Conservation (phyloP, 2,888 invertebrate genomes). For the Torymus tubicola region DNA sequence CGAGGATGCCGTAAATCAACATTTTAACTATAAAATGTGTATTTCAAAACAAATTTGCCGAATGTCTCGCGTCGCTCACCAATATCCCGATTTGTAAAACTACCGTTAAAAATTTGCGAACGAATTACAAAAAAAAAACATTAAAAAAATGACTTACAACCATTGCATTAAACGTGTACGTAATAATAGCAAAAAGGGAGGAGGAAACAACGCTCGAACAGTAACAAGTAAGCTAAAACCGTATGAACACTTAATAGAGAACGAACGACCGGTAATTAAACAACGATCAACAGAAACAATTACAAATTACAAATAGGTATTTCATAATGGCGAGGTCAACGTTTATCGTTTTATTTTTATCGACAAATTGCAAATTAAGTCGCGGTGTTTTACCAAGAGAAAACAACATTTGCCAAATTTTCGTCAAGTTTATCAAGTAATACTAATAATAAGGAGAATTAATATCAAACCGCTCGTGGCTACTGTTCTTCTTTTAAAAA, state of each 20-base stretch:
- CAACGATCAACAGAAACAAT: constrained; percentile 66
- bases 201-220: constrained; percentile 51
- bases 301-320: constrained; percentile 61
- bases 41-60: background rate
- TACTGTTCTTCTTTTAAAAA: constrained; percentile 12
- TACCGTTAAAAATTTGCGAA: background rate
- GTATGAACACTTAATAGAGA: constrained; percentile 48
- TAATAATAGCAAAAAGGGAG: constrained; percentile 32
- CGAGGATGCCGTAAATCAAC: too few relatives aligned
- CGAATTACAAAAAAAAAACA: constrained; percentile 9
- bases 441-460: background rate
- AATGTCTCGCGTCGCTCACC: constrained; percentile 7
- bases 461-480: background rate
- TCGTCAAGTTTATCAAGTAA: background rate
- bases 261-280: constrained; percentile 59
- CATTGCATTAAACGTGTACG: constrained; percentile 27
- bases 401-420: background rate
- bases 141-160: constrained; percentile 30
- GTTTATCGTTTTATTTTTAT: constrained; percentile 47
- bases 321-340: constrained; percentile 65
- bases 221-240: constrained; percentile 52
- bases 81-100: background rate
- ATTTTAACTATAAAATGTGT: too few relatives aligned
- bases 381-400: constrained; percentile 15
- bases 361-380: background rate